A percentile compares a stretch with the other conserved stretches of the same genome.
phyloP scores from a whole-genome alignment of 2,113 vertebrate genomes.

The Hypanus sabinus region DNA sequence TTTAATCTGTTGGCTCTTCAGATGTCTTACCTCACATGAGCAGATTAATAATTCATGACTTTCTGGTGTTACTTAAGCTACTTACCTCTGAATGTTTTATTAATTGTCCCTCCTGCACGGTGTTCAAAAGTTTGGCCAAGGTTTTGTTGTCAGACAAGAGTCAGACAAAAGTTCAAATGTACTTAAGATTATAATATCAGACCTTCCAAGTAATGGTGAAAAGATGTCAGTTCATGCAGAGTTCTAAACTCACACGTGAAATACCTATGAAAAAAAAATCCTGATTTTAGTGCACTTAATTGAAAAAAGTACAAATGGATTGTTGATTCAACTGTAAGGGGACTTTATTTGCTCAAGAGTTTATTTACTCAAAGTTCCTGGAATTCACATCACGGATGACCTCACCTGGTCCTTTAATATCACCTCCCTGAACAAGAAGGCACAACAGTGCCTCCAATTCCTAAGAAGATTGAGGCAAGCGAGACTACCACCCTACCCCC shows the following conservation, averaged over 20 bases:
- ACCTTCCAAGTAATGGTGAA: neutral
- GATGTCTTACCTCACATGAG: neutral
- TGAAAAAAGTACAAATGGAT: too few relatives aligned
- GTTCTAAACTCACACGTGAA: neutral
- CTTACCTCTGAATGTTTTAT: constrained; percentile 15
- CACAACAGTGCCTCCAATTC: too few relatives aligned
- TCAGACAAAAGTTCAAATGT: neutral
- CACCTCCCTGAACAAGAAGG: too few relatives aligned
- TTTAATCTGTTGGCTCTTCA: constrained; percentile 21
- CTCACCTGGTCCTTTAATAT: too few relatives aligned
- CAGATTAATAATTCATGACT: neutral
- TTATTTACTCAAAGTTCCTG: too few relatives aligned
- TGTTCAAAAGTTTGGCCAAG: neutral
- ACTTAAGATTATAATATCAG: neutral
- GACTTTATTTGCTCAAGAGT: neutral
- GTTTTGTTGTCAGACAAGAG: neutral
- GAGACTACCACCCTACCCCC: too few relatives aligned
- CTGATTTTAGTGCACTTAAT: neutral
- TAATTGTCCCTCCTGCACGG: neutral
- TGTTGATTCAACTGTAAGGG: too few relatives aligned
- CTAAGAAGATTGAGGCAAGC: too few relatives aligned
- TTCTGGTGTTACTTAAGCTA: neutral
- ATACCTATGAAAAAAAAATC: neutral
- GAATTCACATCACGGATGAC: too few relatives aligned
- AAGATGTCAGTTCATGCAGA: neutral